A percentile compares a stretch with the other conserved stretches of the same genome.
phyloP scores from a whole-genome alignment of 2,113 vertebrate genomes.

The Hoplias malabaricus region DNA sequence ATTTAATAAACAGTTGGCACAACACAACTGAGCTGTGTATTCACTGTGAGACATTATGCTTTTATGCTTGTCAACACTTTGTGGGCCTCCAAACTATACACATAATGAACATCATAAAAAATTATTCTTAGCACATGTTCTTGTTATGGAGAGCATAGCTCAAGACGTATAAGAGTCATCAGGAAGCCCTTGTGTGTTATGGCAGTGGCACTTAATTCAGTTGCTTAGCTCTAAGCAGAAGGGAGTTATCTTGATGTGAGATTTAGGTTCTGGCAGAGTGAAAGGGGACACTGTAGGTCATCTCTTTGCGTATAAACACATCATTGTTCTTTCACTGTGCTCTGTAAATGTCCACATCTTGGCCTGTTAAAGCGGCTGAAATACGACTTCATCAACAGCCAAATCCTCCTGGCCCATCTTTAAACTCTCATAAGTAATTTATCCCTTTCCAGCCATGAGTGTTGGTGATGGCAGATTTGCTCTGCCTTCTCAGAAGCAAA shows the following conservation, averaged over 20 bases:
- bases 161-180: neutral
- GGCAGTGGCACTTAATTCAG: neutral
- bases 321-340: slow-evolving; percentile 62
- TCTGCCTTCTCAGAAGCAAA: slow-evolving; percentile 1
- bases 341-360: slow-evolving; percentile 65
- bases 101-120: neutral
- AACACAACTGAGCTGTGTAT: slow-evolving; percentile 15
- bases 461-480: slow-evolving; percentile 33
- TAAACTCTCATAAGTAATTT: slow-evolving; percentile 55
- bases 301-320: slow-evolving; percentile 52
- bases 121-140: slow-evolving; percentile 7
- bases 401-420: slow-evolving; percentile 54
- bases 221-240: neutral
- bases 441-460: slow-evolving; percentile 20
- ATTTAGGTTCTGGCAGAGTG: neutral
- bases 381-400: slow-evolving; percentile 67
- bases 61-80: slow-evolving; percentile 1
- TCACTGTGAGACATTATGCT: slow-evolving; percentile 7
- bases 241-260: neutral
- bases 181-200: neutral
- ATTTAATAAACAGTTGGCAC: slow-evolving; percentile 40
- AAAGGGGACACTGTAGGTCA: slow-evolving; percentile 40
- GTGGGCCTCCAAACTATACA: slow-evolving; percentile 8
- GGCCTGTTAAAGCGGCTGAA: slow-evolving; percentile 63
- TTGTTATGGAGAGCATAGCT: slow-evolving; percentile 14